Evolutionary conservation across 1,140 invertebrate genomes (phyloP), one percentile per base, ranked within the genome.

Genomic region (Rhopalosiphum padi): DNA sequence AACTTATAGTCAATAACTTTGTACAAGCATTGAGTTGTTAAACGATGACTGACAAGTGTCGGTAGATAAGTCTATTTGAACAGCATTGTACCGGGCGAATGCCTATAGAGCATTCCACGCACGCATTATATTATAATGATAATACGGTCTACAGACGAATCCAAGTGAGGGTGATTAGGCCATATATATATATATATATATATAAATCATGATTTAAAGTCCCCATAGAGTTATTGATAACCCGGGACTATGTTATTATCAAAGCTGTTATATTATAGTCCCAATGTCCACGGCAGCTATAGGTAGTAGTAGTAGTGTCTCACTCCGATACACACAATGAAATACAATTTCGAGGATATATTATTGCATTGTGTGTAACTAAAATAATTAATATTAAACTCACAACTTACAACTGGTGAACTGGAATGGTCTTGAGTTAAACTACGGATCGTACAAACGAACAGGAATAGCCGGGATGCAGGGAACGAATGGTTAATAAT

Each of bases 311-410:
- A 35, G 48, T 60, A 30, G 60, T 77, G 15, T 77, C 30, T 77
- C n/a, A n/a, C 15, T n/a, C 60, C 5, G 60, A 77, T n/a, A n/a
- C 60, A 77, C 30, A 77, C n/a, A 77, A n/a, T 35, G n/a, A 35
- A 77, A 77, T 77, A n/a, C 60, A 77, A 77, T 77, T 15, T 15
- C 60, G 5, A 77, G 30, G 30, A 77, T 77, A n/a, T 77, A 77
- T n/a, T 18, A 77, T n/a, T 77, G n/a, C 21, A 77, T 77, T 77
- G n/a, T n/a, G 60, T n/a, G 60, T n/a, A 77, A 77, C n/a, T 77
- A 77, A 77, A 77, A n/a, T 77, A 77, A 77, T 77, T 77, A 68
- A n/a, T 77, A 77, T 77, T 77, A 77, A 77, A n/a, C 60, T 77
- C 30, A 11, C n/a, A 77, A n/a, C 30, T 77, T 77, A 77, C 60